Evolutionary conservation across 2,113 vertebrate species (phyloP).

Genomic region (Lagenorhynchus albirostris): DNA sequence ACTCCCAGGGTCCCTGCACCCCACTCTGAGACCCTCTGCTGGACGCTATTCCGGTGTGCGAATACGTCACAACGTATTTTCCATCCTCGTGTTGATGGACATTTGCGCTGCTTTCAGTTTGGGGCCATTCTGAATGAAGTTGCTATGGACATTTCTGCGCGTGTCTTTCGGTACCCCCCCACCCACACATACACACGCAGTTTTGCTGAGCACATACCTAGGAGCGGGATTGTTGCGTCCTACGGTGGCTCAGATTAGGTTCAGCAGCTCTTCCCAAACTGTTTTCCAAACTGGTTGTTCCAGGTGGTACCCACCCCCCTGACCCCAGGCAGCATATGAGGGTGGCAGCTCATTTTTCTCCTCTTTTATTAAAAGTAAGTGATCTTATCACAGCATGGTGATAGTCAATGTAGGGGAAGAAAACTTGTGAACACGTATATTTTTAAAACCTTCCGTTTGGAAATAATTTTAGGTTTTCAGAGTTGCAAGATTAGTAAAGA

Average conservation of each 20-base stretch:
- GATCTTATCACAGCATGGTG: not conserved
- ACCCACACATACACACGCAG: not conserved
- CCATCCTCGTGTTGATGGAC: not conserved
- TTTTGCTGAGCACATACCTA: not conserved
- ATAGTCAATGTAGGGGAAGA: not conserved
- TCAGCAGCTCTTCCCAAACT: not conserved
- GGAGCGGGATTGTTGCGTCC: no score
- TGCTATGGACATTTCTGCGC: not conserved
- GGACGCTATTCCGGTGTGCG: accelerated
- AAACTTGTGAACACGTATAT: not conserved
- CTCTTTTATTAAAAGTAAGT: not conserved
- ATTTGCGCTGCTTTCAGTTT: not conserved
- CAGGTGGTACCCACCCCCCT: accelerated
- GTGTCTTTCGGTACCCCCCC: not conserved
- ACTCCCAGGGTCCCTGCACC: accelerated
- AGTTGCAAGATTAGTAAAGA: not conserved
- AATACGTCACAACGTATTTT: not conserved
- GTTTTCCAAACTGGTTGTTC: not conserved
- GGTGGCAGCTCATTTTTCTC: not conserved
- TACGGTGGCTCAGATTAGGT: not conserved
- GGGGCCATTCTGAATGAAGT: not conserved
- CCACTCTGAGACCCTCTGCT: not conserved
- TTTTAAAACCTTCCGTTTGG: not conserved
- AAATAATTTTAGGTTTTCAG: not conserved
- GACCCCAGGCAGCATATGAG: not conserved